Conservation (phyloP, 2,888 invertebrate genomes). For the Philaethria dido region DNA sequence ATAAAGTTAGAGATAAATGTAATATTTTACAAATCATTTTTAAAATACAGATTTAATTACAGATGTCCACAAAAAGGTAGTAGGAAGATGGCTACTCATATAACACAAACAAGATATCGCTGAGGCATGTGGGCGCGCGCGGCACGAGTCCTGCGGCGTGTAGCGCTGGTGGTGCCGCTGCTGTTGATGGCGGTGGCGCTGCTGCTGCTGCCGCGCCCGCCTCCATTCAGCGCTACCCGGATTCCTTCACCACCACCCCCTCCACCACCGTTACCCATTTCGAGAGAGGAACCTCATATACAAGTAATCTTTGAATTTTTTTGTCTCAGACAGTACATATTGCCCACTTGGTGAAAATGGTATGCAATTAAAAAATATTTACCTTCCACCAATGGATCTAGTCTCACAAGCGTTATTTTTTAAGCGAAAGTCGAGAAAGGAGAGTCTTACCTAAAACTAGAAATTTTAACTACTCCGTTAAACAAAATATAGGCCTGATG, state of each 20-base stretch:
- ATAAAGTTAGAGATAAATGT: too few species aligned
- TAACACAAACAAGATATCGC: conserved; percentile 33
- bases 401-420: too few species aligned
- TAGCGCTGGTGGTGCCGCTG: conserved; percentile 78
- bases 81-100: conserved; percentile 34
- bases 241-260: conserved; percentile 51
- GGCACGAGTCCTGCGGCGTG: conserved; percentile 72
- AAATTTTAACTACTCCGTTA: too few species aligned
- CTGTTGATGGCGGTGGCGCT: conserved; percentile 79
- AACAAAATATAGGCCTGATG: too few species aligned
- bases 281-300: conserved; percentile 52
- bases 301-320: conserved; percentile 51
- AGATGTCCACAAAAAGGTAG: conserved; percentile 31
- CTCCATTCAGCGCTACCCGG: conserved; percentile 57
- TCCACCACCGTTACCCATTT: conserved; percentile 32
- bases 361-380: too few species aligned
- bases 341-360: too few species aligned
- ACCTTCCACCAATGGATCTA: too few species aligned
- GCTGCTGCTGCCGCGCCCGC: conserved; percentile 76
- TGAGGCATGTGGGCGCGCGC: conserved; percentile 69
- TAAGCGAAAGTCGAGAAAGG: too few species aligned
- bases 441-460: too few species aligned
- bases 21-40: background rate
- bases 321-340: too few species aligned
- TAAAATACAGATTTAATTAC: background rate